Evolutionary conservation across 2,113 vertebrate species (phyloP), one percentile per base, ranked within the genome.

Genomic region (Ornithorhynchus anatinus): DNA sequence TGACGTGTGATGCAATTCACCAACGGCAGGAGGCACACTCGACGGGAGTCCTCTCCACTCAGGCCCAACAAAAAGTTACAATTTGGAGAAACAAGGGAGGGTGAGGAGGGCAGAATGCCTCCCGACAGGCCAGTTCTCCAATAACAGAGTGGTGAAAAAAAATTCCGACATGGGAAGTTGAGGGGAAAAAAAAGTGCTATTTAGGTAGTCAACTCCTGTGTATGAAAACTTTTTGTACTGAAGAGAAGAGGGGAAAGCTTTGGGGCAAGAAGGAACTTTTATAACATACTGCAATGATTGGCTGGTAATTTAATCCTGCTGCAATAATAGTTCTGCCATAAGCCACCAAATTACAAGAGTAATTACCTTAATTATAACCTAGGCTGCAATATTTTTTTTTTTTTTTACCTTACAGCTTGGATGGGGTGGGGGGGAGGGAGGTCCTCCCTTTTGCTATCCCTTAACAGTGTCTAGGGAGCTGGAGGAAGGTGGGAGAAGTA

Each of bases 241-340:
- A 72, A 47, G n/a, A 47, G 65, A 35, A n/a, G 19, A 39, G 25
- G 1, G 37, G 11, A 43, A 39, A 50, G 72, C 48, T 45, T 8
- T 11, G 35, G 29, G 70, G 69, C 16, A 57, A 68, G 44, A 52
- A 66, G 51, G 36, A 31, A 5, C 4, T 19, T 10, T 53, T 38
- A 19, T 11, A 67, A 47, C 35, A 31, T 8, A 17, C 23, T 54
- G 19, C 68, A 42, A 69, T 20, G 51, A 51, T 43, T 29, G 8
- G 51, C 22, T 47, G 29, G 68, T 58, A 87, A 71, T 73, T 60
- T 76, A 81, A 79, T 68, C 72, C 59, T 62, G 13, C 38, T 75
- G 38, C 31, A 43, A 39, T 38, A 74, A 48, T 31, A 69, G 36
- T 45, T 84, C 66, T 4, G 29, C 47, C 50, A 77, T 51, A 80